Conservation (phyloP, 2,797 vertebrate species). For the Falco biarmicus region DNA sequence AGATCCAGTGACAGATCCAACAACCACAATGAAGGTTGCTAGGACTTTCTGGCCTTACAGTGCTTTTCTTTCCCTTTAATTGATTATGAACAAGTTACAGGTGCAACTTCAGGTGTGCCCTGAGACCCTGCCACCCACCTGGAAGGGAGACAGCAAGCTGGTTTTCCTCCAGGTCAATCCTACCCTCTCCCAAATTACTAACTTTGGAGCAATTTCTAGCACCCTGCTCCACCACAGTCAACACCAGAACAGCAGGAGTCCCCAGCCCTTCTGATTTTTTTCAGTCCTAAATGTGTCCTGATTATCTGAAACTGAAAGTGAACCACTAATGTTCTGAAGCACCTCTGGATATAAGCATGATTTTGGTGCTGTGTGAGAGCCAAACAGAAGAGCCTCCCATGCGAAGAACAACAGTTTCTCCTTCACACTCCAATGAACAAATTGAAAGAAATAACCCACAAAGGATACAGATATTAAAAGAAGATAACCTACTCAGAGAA, state of each 20-base stretch:
- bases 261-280: background rate
- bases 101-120: background rate
- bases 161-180: background rate
- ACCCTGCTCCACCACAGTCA: background rate
- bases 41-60: background rate
- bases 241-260: background rate
- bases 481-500: background rate
- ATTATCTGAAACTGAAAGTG: background rate
- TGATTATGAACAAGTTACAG: background rate
- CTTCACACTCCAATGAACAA: constrained; percentile 32
- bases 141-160: background rate
- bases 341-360: background rate
- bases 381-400: background rate
- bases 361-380: background rate
- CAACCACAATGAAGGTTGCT: background rate
- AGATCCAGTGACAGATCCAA: background rate
- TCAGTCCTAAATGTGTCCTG: background rate
- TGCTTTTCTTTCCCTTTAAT: background rate
- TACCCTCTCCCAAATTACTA: background rate
- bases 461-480: constrained; percentile 34
- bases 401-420: background rate
- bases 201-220: background rate
- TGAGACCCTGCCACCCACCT: background rate
- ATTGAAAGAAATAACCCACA: background rate
- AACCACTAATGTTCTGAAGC: background rate